Evolutionary conservation across 2,888 invertebrate genomes (phyloP).

Genomic region (Lobophora halterata): DNA sequence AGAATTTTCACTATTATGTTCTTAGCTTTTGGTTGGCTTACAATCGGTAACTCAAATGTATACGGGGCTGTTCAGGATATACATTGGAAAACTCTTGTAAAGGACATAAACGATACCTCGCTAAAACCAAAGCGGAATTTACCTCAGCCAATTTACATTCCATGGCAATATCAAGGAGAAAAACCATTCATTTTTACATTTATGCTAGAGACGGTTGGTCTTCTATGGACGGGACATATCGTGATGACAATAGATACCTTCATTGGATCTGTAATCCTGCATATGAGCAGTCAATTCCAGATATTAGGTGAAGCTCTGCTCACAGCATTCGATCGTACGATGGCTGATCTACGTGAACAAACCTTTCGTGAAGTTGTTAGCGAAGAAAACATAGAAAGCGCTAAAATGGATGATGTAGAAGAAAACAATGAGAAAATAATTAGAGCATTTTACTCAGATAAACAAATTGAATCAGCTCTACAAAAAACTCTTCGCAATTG

Average conservation of each 20-base stretch:
- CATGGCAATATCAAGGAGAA: slow-evolving; percentile 68
- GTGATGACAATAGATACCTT: slow-evolving; percentile 73
- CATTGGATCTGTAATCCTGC: slow-evolving; percentile 67
- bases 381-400: slow-evolving; percentile 25
- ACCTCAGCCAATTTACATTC: slow-evolving; percentile 71
- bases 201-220: slow-evolving; percentile 61
- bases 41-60: slow-evolving; percentile 62
- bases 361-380: slow-evolving; percentile 29
- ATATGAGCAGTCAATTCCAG: slow-evolving; percentile 68
- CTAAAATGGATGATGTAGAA: slow-evolving; percentile 24
- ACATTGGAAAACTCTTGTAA: slow-evolving; percentile 56
- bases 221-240: slow-evolving; percentile 73
- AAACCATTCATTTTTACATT: slow-evolving; percentile 59
- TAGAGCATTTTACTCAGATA: slow-evolving; percentile 41
- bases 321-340: slow-evolving; percentile 62
- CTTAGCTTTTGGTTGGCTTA: slow-evolving; percentile 70
- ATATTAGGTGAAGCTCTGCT: slow-evolving; percentile 61
- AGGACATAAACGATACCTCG: slow-evolving; percentile 48
- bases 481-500: slow-evolving; percentile 53
- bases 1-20: slow-evolving; percentile 60
- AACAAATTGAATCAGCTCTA: slow-evolving; percentile 56
- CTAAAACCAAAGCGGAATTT: slow-evolving; percentile 52
- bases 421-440: slow-evolving; percentile 48
- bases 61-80: slow-evolving; percentile 66
- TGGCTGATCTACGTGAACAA: slow-evolving; percentile 42